Conservation (phyloP, 2,797 vertebrate species). For the Sebastes taczanowskii region DNA sequence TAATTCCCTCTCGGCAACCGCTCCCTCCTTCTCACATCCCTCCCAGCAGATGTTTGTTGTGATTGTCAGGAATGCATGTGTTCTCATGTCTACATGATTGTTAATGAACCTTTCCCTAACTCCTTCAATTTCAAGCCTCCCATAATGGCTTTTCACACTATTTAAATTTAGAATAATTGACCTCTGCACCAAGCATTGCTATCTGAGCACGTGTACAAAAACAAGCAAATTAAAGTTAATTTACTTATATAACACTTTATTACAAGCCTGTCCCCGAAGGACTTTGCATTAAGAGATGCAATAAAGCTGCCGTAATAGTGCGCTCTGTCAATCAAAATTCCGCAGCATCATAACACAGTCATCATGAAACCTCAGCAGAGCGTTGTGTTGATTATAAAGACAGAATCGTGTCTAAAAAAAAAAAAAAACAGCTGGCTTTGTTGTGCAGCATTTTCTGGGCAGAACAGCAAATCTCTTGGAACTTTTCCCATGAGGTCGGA, state of each 20-base stretch:
- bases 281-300: constrained; percentile 15
- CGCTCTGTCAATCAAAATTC: background rate
- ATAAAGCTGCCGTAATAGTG: constrained; percentile 7
- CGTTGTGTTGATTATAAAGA: background rate
- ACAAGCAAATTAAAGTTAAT: constrained; percentile 11
- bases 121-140: constrained; percentile 9
- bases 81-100: constrained; percentile 10
- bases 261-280: constrained; percentile 2
- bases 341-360: background rate
- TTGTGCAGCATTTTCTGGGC: background rate
- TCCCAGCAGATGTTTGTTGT: constrained; percentile 51
- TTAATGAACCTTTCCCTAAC: constrained; percentile 2
- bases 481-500: background rate
- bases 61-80: constrained; percentile 8
- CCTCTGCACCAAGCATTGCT: background rate
- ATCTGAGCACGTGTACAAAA: background rate
- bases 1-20: constrained; percentile 11
- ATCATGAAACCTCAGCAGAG: constrained; percentile 14
- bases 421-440: constrained; percentile 20
- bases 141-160: constrained; percentile 1
- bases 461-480: background rate
- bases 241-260: constrained; percentile 28
- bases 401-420: background rate
- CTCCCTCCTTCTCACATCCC: constrained; percentile 3
- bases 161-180: constrained; percentile 14